Conservation (phyloP, 2,888 invertebrate species). For the Brachypalpus laphriformis region DNA sequence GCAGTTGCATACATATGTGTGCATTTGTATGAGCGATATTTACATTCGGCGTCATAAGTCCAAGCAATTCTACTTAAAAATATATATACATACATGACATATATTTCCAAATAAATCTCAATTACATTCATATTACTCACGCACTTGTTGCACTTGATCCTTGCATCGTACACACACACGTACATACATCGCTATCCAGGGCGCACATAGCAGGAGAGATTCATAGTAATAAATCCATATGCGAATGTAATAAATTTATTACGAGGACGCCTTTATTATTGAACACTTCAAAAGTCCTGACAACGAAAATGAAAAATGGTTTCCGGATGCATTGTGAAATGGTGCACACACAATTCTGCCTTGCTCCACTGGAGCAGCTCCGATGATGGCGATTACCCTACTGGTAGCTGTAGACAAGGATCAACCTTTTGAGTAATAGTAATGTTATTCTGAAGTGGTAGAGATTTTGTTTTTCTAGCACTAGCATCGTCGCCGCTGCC, state of each 20-base stretch:
- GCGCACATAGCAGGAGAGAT: not conserved
- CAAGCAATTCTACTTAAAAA: not conserved
- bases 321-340: slow-evolving; percentile 61
- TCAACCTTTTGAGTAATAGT: slow-evolving; percentile 66
- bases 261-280: slow-evolving; percentile 66
- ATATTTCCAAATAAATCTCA: slow-evolving; percentile 47
- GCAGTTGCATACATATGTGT: too few relatives aligned
- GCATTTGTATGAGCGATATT: too few relatives aligned
- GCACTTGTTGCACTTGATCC: slow-evolving; percentile 58
- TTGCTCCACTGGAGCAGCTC: slow-evolving; percentile 14
- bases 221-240: slow-evolving; percentile 60
- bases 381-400: slow-evolving; percentile 45
- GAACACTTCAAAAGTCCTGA: slow-evolving; percentile 64
- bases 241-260: slow-evolving; percentile 67
- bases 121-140: slow-evolving; percentile 51
- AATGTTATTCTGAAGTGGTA: slow-evolving; percentile 56
- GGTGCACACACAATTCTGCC: slow-evolving; percentile 30
- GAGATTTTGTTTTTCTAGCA: slow-evolving; percentile 58
- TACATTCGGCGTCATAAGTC: too few relatives aligned
- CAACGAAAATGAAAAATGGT: slow-evolving; percentile 64
- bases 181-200: not conserved
- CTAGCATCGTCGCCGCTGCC: not conserved
- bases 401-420: slow-evolving; percentile 57
- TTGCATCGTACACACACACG: slow-evolving; percentile 7
- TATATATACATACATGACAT: not conserved